phyloP scores from a whole-genome alignment of 1,140 invertebrate species.

The Lepeophtheirus salmonis region DNA sequence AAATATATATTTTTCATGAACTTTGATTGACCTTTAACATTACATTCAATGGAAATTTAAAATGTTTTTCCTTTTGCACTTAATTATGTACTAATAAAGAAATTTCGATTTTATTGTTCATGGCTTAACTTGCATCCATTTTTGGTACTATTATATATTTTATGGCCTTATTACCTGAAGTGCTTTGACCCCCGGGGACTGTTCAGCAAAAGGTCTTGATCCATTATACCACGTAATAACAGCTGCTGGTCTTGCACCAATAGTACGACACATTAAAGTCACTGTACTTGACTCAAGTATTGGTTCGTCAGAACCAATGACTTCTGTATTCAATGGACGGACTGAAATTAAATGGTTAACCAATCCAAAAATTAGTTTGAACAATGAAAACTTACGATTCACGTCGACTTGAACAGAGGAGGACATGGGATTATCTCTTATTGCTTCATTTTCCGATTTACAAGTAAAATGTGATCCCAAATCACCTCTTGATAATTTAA shows the following conservation, averaged over 20 bases:
- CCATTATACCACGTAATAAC: slow-evolving; percentile 64
- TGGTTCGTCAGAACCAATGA: slow-evolving; percentile 48
- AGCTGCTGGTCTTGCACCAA: slow-evolving; percentile 55
- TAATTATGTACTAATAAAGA: too few relatives aligned
- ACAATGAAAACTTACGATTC: slow-evolving; percentile 42
- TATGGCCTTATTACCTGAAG: slow-evolving; percentile 1
- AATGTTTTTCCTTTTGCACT: too few relatives aligned
- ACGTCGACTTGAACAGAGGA: slow-evolving; percentile 50
- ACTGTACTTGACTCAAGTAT: slow-evolving; percentile 55
- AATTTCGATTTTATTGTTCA: too few relatives aligned
- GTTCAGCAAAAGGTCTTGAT: slow-evolving; percentile 30
- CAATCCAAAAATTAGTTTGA: not conserved
- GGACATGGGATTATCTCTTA: slow-evolving; percentile 39
- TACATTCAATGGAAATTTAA: too few relatives aligned
- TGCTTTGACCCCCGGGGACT: slow-evolving; percentile 6
- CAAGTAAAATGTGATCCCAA: slow-evolving; percentile 53
- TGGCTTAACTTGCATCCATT: too few relatives aligned
- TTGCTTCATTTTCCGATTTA: slow-evolving; percentile 47
- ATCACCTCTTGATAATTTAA: slow-evolving; percentile 52
- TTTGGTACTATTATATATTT: too few relatives aligned
- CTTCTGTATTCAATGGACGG: slow-evolving; percentile 47
- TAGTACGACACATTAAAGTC: slow-evolving; percentile 48
- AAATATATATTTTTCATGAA: too few relatives aligned
- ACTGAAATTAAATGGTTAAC: slow-evolving; percentile 34
- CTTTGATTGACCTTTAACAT: too few relatives aligned